Evolutionary conservation across 2,888 invertebrate genomes (phyloP), one percentile per base, ranked within the genome.

Genomic region (Mythimna vitellina): DNA sequence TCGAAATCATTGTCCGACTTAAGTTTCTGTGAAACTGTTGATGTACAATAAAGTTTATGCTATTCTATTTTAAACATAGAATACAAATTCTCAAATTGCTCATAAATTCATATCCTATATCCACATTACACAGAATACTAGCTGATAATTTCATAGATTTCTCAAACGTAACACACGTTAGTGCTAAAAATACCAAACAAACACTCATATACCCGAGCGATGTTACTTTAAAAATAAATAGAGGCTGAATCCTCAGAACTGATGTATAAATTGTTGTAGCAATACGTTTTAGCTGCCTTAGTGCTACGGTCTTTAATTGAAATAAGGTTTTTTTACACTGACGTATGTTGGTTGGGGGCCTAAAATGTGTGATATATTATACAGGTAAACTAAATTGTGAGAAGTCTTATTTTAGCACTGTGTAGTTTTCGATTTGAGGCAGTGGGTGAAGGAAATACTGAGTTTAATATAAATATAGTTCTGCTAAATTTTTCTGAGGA

Each of bases 141-240:
- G 71, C 78, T 74, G 78, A 82, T 83, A 83, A 70, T 75, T 81
- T 84, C 81, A 81, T 81, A 82, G 70, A 80, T 82, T 71, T 72
- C 66, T 64, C 71, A 72, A 81, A 76, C 80, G 81, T 53, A 70
- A 70, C 74, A 75, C 69, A 65, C 82, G 80, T 73, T 74, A 54
- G 77, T 42, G 82, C 85, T 86, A 86, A 86, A 86, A 80, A 86
- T 86, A 86, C 61, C 75, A 81, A 86, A 84, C 86, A 85, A 85
- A 86, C 79, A 84, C 83, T 80, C 72, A 75, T 82, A 77, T 73
- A 71, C 65, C 64, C 62, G 72, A 73, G 82, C 80, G 73, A 54
- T 65, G 76, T 77, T 77, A 81, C 66, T 83, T 86, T 84, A 83
- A 86, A 86, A 83, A 86, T 85, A 86, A 86, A 85, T 85, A 82